Conservation (phyloP, 2,797 vertebrate species). For the Molothrus aeneus region DNA sequence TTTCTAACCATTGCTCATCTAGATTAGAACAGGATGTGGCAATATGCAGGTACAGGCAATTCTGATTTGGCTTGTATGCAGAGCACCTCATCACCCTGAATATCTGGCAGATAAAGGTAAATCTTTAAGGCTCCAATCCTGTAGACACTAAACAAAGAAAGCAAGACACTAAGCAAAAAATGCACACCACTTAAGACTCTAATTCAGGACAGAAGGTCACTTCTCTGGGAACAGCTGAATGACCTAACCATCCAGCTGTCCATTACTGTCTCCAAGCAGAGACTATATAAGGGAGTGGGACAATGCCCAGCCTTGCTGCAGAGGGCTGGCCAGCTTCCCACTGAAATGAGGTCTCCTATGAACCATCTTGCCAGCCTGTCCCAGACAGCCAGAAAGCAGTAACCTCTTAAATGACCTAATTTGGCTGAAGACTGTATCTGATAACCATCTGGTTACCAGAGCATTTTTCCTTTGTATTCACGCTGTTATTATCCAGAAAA, state of each 20-base stretch:
- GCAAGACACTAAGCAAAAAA: not conserved
- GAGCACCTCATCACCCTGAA: not conserved
- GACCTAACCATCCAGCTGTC: not conserved
- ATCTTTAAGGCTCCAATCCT: not conserved
- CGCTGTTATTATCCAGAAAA: not conserved
- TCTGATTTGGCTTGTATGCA: not conserved
- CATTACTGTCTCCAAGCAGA: not conserved
- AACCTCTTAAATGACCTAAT: not conserved
- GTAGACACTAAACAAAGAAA: not conserved
- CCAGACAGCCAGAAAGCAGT: not conserved
- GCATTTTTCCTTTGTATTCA: not conserved
- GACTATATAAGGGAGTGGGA: conserved; percentile 5
- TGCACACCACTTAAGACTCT: not conserved
- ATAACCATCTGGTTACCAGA: not conserved
- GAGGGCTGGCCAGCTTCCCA: not conserved
- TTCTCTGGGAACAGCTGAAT: not conserved
- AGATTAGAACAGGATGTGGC: not conserved
- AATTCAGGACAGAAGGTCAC: not conserved
- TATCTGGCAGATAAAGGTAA: not conserved
- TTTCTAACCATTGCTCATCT: not conserved
- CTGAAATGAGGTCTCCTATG: not conserved
- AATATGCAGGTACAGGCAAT: not conserved
- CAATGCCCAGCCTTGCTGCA: not conserved
- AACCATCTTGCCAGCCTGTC: not conserved
- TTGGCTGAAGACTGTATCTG: not conserved